These are phyloP conservation scores for Antidorcas marsupialis DNA, from an alignment of 2,113 vertebrate genomes.

Conservation along the genomic window DNA sequence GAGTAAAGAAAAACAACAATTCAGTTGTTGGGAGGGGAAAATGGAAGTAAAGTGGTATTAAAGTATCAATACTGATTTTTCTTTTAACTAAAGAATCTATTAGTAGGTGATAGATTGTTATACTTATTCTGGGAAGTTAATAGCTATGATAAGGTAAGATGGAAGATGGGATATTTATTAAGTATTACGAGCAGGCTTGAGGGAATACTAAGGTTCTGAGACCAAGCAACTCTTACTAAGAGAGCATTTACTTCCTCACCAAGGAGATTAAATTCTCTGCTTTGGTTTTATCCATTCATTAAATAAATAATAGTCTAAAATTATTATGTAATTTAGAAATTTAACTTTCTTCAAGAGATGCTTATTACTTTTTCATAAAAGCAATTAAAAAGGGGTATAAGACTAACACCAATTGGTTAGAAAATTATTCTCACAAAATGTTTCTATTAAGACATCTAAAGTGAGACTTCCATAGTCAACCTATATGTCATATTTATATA, in stretches of 20 bases:
- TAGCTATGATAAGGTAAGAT: neutral
- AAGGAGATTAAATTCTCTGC: neutral
- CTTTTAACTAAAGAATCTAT: neutral
- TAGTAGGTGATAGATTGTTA: neutral
- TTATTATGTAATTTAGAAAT: conserved; percentile 38
- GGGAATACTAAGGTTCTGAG: neutral
- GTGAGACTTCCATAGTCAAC: neutral
- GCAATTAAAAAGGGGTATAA: neutral
- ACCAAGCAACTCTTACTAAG: neutral
- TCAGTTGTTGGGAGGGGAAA: neutral
- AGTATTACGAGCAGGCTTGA: neutral
- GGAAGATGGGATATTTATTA: neutral
- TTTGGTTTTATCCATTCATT: conserved; percentile 5
- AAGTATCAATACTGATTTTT: neutral
- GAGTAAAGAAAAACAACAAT: neutral
- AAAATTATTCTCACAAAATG: conserved; percentile 42
- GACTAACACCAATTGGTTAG: conserved; percentile 13
- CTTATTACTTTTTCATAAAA: conserved; percentile 44
- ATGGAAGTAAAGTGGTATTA: neutral
- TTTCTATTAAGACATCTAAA: conserved; percentile 17
- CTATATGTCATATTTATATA: neutral
- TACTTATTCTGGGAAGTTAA: neutral
- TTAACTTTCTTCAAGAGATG: conserved; percentile 43
- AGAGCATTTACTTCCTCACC: neutral
- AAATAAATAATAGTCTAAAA: conserved; percentile 36